phyloP scores from a whole-genome alignment of 2,797 vertebrate species.

The Sternarchorhynchus goeldii region DNA sequence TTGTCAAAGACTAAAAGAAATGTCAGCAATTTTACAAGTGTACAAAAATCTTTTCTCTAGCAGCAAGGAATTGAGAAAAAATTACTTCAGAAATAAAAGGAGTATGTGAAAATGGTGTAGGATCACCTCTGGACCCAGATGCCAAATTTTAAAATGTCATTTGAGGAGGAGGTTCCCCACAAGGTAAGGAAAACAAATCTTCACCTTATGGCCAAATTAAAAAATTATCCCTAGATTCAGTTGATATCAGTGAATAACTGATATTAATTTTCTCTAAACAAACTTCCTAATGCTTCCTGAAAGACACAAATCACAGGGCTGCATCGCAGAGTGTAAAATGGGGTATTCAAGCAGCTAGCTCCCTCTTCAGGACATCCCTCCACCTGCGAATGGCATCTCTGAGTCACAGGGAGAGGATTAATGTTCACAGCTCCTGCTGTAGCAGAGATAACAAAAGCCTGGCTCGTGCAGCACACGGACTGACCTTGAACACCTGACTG shows the following conservation, averaged over 20 bases:
- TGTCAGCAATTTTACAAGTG: background rate
- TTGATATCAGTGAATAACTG: background rate
- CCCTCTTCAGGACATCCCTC: conserved; percentile 38
- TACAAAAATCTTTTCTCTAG: background rate
- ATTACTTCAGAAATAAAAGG: background rate
- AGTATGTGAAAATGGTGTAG: background rate
- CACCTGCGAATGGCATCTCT: conserved; percentile 1
- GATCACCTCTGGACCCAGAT: no score
- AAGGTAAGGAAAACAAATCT: no score
- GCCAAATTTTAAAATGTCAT: no score
- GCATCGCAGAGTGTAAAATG: background rate
- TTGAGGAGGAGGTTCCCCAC: no score
- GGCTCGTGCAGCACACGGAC: conserved; percentile 50
- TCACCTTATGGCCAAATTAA: no score
- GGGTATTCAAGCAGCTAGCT: conserved; percentile 11
- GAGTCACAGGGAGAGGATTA: background rate
- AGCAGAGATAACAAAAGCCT: conserved; percentile 10
- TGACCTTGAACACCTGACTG: conserved; percentile 98
- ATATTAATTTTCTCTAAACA: background rate
- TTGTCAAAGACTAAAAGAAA: no score
- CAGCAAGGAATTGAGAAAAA: background rate
- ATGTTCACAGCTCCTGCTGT: background rate
- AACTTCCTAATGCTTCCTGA: background rate
- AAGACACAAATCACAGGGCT: no score
- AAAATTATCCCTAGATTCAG: background rate